Conservation (phyloP, 2,888 invertebrate genomes). For the Tetramorium bicarinatum region DNA sequence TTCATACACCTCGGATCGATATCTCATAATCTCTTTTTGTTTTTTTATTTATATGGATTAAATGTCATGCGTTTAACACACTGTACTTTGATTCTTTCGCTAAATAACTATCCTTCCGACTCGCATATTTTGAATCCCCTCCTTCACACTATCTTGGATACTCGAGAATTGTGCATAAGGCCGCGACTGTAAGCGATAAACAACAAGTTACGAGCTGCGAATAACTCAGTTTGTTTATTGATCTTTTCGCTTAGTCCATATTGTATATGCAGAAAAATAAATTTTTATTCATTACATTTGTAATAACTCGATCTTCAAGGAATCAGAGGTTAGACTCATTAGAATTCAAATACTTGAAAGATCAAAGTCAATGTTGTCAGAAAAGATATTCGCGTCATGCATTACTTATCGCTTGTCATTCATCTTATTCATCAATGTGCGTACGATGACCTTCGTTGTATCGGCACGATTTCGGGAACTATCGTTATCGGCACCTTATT, state of each 20-base stretch:
- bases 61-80: background rate
- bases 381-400: background rate
- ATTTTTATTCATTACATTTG: background rate
- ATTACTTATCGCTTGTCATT: slow-evolving; percentile 16
- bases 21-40: background rate
- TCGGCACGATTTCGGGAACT: slow-evolving; percentile 7
- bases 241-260: background rate
- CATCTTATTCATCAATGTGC: background rate
- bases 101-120: background rate
- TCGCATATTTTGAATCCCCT: background rate
- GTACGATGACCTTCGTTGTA: background rate
- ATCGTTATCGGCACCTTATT: slow-evolving; percentile 27
- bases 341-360: slow-evolving; percentile 6
- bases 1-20: background rate
- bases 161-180: background rate
- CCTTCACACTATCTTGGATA: background rate
- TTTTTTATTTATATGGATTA: slow-evolving; percentile 4
- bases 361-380: background rate
- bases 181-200: slow-evolving; percentile 1
- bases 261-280: background rate
- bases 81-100: background rate
- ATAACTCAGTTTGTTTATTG: background rate
- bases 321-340: background rate
- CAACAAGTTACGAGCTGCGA: background rate
- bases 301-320: background rate